Percentiles rank a stretch among this genome's conserved stretches.
Conservation (phyloP, 1,140 invertebrate genomes). For the Cryptotermes secundus region DNA sequence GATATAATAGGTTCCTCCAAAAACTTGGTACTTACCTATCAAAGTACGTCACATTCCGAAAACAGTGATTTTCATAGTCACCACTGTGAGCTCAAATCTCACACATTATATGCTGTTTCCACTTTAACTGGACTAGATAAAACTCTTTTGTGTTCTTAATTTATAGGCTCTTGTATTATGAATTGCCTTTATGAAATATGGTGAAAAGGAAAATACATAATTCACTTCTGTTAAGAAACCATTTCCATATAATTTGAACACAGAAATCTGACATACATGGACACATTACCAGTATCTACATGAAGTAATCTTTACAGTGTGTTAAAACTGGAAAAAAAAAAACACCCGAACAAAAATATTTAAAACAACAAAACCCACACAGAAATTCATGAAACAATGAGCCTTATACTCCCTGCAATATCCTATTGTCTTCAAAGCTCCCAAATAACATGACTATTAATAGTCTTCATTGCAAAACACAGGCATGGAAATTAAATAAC, state of each 20-base stretch:
- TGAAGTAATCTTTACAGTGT: background rate
- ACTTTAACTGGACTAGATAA: no score
- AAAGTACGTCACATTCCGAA: no score
- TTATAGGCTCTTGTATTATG: no score
- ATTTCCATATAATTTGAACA: conserved; percentile 3
- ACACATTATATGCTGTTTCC: no score
- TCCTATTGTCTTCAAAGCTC: background rate
- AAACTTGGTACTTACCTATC: no score
- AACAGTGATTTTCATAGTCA: no score
- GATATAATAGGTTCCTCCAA: no score
- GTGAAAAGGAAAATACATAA: no score
- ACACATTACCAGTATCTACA: background rate
- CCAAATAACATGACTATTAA: background rate
- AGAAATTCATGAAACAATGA: background rate
- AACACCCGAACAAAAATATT: background rate
- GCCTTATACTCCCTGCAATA: background rate
- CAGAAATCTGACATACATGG: background rate
- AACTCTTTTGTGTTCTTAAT: no score
- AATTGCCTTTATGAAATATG: no score
- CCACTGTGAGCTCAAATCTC: no score
- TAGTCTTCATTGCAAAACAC: background rate
- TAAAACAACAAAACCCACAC: background rate
- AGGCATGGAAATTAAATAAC: background rate
- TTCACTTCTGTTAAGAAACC: background rate
- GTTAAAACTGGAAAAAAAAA: background rate